Base-by-base conservation (phyloP, 2,113 vertebrate genomes). In the Sander vitreus region DNA sequence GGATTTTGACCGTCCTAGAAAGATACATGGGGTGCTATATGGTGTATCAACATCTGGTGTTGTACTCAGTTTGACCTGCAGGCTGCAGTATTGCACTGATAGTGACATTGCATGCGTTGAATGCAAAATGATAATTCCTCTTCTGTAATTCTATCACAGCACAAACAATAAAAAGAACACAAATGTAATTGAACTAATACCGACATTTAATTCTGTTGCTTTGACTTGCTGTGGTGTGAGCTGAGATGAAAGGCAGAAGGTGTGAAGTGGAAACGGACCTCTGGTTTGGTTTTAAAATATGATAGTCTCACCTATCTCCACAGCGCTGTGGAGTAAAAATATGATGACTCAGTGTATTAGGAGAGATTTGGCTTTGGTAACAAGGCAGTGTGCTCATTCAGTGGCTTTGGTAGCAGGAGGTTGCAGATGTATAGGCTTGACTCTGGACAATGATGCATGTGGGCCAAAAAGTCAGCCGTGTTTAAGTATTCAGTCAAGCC, bases 41-140 rank as follows among this genome's bases (percentile, higher is more conserved):
- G 47, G 21, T 25, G 11, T 4, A 0, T 69, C n/a, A 30, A n/a
- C n/a, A 50, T n/a, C 27, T 76, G 51, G 1, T 82, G 75, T 71
- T 77, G 63, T 86, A 36, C 71, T 76, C 50, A 47, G 45, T 66
- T 57, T 76, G 45, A 73, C 91, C 93, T 91, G 82, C 77, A 90
- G 92, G 85, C 36, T n/a, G 92, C 84, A 90, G 89, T 83, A 27
- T 91, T 89, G 83, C 45, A 73, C 73, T 58, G 27, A 75, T 30
- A 55, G 36, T 43, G 4, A 21, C 1, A 0, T 11, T 21, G 23
- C 13, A 45, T 14, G 4, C 2, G 6, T 62, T 57, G 13, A 55
- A 50, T 30, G 6, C 30, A 80, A 21, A 54, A 13, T 3, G 3
- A 23, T 16, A 3, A 62, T 57, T 3, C 4, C 33, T 60, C 0